Base-by-base conservation (phyloP, 2,113 vertebrate genomes). In the Zosterops hypoxanthus region DNA sequence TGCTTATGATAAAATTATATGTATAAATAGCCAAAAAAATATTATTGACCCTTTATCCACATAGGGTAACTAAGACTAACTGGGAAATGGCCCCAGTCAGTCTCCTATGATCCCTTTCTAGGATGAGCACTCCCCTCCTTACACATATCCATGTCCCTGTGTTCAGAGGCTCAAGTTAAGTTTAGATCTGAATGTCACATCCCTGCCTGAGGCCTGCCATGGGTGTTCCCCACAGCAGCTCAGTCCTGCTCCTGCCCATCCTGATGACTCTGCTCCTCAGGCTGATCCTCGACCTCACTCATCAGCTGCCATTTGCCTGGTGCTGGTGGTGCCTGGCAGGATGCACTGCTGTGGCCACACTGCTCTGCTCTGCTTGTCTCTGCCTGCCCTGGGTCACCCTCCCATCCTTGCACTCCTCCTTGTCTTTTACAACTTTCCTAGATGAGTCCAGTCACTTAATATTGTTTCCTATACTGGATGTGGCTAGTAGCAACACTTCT, bases 301-400 rank as follows among this genome's bases (percentile, higher is more conserved):
- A 1, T 68, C 47, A 46, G 12, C 15, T 63, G 16, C 0, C 3
- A 3, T 34, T 46, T 63, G n/a, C 8, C 64, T 0, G 0, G 34
- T 11, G 73, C 24, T 23, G 33, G 8, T 24, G 36, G 61, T 14
- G 59, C 34, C 18, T 12, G 34, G 34, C 59, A 61, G 59, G 34
- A 19, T 61, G 9, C 2, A 0, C 36, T 52, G 28, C 63, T 65
- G n/a, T 2, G 7, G 21, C 31, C 1, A 0, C 18, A 3, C n/a
- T 61, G 25, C 59, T 20, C 75, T 53, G 34, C 4, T 59, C 39
- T 31, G 17, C 50, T 65, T 26, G 8, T 21, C 28, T 31, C 36
- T 49, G 15, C 26, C 47, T 60, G 19, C 33, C 28, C 41, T 24
- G 34, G 9, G 18, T 3, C 56, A 26, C 20, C 4, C 20, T 70